Percentiles rank a stretch among this genome's conserved stretches.
Evolutionary conservation across 2,797 vertebrate genomes (phyloP).

Genomic region (Oryzias dopingdopingensis): DNA sequence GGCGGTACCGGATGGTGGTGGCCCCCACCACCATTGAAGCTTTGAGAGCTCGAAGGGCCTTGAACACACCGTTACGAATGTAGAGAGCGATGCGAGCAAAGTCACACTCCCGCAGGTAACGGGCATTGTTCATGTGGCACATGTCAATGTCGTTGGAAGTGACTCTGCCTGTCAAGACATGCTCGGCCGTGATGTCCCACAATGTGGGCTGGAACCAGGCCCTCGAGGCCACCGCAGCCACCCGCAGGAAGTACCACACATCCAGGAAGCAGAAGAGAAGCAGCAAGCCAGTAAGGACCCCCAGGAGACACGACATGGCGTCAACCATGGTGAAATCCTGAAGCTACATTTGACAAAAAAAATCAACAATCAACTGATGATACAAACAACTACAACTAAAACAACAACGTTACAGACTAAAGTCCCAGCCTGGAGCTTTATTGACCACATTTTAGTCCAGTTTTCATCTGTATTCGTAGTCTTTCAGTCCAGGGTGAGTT

Average conservation of each 20-base stretch:
- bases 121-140: constrained; percentile 93
- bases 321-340: neutral
- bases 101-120: constrained; percentile 89
- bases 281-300: constrained; percentile 66
- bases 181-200: constrained; percentile 82
- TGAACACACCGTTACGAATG: constrained; percentile 82
- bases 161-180: constrained; percentile 72
- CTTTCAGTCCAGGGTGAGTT: no score
- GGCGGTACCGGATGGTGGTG: constrained; percentile 85
- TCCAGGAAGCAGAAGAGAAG: constrained; percentile 79
- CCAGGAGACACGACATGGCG: constrained; percentile 63
- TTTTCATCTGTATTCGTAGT: no score
- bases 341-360: no score
- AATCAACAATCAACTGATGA: no score
- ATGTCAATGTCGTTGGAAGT: constrained; percentile 83
- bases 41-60: constrained; percentile 72
- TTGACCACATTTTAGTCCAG: no score
- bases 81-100: constrained; percentile 84
- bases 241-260: constrained; percentile 81
- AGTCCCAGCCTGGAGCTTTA: no score
- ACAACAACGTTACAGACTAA: no score
- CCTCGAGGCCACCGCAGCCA: constrained; percentile 45
- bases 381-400: no score
- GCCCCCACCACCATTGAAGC: constrained; percentile 81
- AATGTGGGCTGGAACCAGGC: constrained; percentile 80